Evolutionary conservation across 2,797 vertebrate species (phyloP), one percentile per base, ranked within the genome.

Genomic region (Hipposideros larvatus): DNA sequence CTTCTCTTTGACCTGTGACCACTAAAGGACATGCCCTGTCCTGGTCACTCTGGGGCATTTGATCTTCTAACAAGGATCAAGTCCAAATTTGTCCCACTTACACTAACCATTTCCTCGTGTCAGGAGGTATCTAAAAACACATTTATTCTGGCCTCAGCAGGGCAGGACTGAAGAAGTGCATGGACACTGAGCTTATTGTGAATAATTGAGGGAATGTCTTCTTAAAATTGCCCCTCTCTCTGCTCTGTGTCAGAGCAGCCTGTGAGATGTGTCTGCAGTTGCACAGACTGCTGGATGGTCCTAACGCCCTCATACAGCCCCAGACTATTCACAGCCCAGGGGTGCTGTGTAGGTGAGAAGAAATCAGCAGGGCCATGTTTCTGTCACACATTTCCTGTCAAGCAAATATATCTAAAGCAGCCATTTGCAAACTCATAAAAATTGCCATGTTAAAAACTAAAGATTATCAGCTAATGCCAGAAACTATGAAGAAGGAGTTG

Each of bases 41-140:
- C 53, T 86, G 10, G 78, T 53, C 26, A 78, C 95, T 28, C 91
- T 41, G 88, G 97, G 88, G 95, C 96, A 95, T 84, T 95, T 37
- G 46, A 91, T 41, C 87, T 95, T 92, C 75, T 97, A 84, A 97
- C 55, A 91, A 98, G 91, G 75, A 75, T 28, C 22, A 85, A 83
- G 80, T 96, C 61, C 71, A 97, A 65, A 95, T 96, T 41, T 41
- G 68, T 75, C 26, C 68, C 46, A 18, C 26, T 73, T 90, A 61
- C 24, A 26, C 59, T 34, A 79, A 55, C 18, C 66, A 92, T 95
- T 96, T 93, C 15, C 0, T 97, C 98, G 92, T 96, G 94, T 96
- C 96, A 96, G 96, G 90, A 97, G 83, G 79, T 97, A 77, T 94
- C 90, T 73, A 61, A 53, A 94, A 88, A 66, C 34, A 91, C 2